A percentile compares a stretch with the other conserved stretches of the same genome.
phyloP scores from a whole-genome alignment of 2,113 vertebrate genomes.

The Cygnus atratus region DNA sequence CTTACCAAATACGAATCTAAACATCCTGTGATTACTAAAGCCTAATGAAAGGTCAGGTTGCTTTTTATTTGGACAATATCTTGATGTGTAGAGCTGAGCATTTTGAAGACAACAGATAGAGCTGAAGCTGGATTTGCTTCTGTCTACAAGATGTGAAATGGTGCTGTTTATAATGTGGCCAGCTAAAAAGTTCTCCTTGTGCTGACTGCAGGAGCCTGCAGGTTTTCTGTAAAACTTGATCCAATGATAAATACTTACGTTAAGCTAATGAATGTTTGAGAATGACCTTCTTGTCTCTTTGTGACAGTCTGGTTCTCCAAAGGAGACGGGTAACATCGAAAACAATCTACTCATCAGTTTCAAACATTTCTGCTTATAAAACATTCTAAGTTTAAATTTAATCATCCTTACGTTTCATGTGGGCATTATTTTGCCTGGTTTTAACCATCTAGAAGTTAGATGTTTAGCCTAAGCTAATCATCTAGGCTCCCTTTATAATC shows the following conservation, averaged over 20 bases:
- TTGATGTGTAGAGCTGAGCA: background rate
- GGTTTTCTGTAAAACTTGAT: background rate
- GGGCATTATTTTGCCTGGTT: background rate
- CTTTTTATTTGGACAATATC: background rate
- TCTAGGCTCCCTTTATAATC: background rate
- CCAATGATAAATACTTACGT: background rate
- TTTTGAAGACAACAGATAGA: background rate
- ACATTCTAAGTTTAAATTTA: background rate
- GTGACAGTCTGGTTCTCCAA: background rate
- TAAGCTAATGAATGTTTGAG: background rate
- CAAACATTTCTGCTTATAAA: background rate
- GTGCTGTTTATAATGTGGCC: background rate
- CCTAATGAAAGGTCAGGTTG: background rate
- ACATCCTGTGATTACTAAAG: background rate
- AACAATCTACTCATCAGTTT: background rate
- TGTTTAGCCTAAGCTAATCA: background rate
- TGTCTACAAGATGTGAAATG: background rate
- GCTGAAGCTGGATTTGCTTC: background rate
- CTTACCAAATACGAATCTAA: background rate
- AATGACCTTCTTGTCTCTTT: background rate
- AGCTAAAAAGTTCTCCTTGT: background rate
- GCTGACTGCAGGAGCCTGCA: background rate
- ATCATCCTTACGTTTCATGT: background rate
- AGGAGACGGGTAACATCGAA: background rate
- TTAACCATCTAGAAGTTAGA: background rate